These are phyloP conservation scores for Pammene fasciana DNA, from an alignment of 2,888 invertebrate genomes.

Conservation along the genomic window DNA sequence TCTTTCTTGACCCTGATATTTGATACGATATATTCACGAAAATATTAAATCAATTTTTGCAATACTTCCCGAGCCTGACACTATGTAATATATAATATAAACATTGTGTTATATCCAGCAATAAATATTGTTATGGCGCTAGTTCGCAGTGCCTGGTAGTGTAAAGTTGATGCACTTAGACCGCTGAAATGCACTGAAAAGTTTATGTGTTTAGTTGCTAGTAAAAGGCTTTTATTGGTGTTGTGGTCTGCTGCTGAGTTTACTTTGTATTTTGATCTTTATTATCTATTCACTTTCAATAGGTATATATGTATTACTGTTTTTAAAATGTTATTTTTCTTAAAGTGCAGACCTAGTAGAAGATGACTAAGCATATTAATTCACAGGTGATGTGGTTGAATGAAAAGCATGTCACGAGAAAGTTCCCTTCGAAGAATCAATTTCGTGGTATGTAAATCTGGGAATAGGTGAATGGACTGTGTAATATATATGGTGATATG, in stretches of 20 bases:
- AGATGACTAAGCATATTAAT: no score
- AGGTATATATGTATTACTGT: not conserved
- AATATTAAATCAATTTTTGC: no score
- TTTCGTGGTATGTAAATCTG: no score
- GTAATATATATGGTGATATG: no score
- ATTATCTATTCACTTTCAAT: not conserved
- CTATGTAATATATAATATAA: not conserved
- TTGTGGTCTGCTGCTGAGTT: not conserved
- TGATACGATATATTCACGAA: no score
- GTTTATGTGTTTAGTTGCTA: conserved; percentile 25
- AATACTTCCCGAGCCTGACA: not conserved
- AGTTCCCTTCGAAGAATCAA: no score
- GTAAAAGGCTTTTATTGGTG: conserved; percentile 27
- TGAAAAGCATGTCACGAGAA: no score
- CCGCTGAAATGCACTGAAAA: conserved; percentile 1
- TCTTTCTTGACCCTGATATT: no score
- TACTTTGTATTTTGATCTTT: conserved; percentile 17
- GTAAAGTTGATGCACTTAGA: conserved; percentile 32
- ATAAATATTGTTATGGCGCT: conserved; percentile 27
- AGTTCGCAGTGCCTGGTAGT: conserved; percentile 1
- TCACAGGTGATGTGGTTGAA: no score
- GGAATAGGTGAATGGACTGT: no score
- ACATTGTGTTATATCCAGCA: conserved; percentile 20
- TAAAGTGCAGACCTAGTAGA: no score
- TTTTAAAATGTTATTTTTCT: no score